phyloP scores from a whole-genome alignment of 2,888 invertebrate species.

The Deilephila porcellus region DNA sequence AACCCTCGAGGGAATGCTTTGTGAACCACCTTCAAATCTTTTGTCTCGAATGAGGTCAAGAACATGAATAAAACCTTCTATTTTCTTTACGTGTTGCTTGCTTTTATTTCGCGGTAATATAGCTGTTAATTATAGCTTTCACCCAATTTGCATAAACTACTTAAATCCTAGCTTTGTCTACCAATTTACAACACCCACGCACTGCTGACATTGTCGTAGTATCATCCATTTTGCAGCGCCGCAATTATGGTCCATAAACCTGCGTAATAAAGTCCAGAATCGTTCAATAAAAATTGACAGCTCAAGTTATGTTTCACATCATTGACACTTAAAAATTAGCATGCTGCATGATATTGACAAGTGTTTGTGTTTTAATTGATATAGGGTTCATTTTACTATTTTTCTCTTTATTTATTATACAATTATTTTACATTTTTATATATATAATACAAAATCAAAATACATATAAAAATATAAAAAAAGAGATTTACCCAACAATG shows the following conservation, averaged over 20 bases:
- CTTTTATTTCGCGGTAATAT: not conserved
- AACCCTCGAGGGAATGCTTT: constrained; percentile 48
- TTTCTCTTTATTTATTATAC: no score
- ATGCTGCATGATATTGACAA: constrained; percentile 10
- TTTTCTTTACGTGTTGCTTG: not conserved
- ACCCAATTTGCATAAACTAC: constrained; percentile 41
- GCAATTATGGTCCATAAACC: constrained; percentile 9
- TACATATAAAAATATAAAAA: no score
- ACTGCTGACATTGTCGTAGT: constrained; percentile 32
- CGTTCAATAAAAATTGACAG: not conserved
- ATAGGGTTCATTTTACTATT: not conserved
- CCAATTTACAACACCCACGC: constrained; percentile 36
- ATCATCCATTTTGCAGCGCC: not conserved
- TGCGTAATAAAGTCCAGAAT: constrained; percentile 3
- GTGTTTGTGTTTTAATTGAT: not conserved
- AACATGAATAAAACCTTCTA: constrained; percentile 38
- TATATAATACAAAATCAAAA: no score
- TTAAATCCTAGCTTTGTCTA: constrained; percentile 34
- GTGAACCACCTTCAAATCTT: constrained; percentile 52
- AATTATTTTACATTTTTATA: no score
- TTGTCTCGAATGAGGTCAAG: constrained; percentile 62
- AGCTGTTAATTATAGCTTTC: constrained; percentile 39
- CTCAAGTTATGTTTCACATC: constrained; percentile 2
- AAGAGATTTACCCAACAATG: no score
- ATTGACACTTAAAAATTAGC: constrained; percentile 11